Evolutionary conservation across 1,140 invertebrate genomes (phyloP), one percentile per base, ranked within the genome.

Genomic region (Caerostris extrusa): DNA sequence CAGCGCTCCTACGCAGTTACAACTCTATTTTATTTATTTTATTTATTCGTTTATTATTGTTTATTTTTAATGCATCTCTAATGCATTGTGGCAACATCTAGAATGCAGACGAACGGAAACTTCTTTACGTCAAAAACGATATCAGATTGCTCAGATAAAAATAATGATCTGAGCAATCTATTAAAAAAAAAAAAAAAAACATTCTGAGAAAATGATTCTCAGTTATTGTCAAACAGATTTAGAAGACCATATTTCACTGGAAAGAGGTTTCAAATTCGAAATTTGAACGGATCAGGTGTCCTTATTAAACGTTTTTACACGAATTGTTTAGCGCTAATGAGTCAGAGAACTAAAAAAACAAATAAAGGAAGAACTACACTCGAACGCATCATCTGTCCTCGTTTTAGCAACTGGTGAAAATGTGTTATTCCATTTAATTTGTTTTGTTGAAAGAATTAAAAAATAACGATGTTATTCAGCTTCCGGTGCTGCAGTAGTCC

Each of bases 251-350:
- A 77, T 77, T 12, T 77, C 71, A 77, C 4, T 53, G 71, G 10
- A 50, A 12, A 77, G 34, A 34, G n/a, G 50, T 53, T 12, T 50
- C 34, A 12, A 77, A 53, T 77, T 77, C 71, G 34, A 14, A 14
- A 77, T 12, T 5, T 7, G 7, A 77, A 7, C 71, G 34, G 71
- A 77, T 77, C 71, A 77, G 71, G 34, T 77, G 71, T 77, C 71
- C 71, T 77, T 34, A 77, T 77, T 77, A 77, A 77, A 50, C 10
- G 50, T 77, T 77, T 71, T 77, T 77, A 10, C 34, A 50, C 71
- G 10, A 77, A 77, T 77, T 3, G 34, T 3, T 77, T 77, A 34
- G 71, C 71, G 71, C 53, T 77, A 77, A 77, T 77, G 71, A 77
- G 71, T 77, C 71, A 77, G 50, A 4, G 19, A 77, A 77, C 10